These are phyloP conservation scores for Coptotermes formosanus DNA, from an alignment of 1,140 invertebrate genomes.

Conservation along the genomic window DNA sequence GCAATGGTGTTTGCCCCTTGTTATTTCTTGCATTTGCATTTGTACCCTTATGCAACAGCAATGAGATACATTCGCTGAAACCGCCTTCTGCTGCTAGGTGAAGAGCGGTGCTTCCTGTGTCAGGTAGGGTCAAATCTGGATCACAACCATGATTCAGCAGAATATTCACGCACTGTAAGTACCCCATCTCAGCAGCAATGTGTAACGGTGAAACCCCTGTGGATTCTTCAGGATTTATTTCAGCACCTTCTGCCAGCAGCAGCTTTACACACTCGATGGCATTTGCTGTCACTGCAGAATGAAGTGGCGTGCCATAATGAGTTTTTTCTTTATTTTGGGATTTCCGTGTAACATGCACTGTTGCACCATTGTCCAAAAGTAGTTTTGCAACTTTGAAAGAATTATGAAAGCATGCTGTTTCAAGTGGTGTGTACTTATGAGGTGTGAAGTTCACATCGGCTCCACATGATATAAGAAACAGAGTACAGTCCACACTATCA, in stretches of 20 bases:
- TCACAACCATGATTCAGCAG: conserved; percentile 64
- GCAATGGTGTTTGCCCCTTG: conserved; percentile 73
- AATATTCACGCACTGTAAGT: conserved; percentile 64
- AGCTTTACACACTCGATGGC: conserved; percentile 69
- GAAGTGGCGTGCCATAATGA: conserved; percentile 73
- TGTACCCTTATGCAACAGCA: conserved; percentile 71
- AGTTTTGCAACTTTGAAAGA: conserved; percentile 68
- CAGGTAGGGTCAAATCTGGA: conserved; percentile 62
- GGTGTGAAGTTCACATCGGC: conserved; percentile 60
- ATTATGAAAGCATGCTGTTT: conserved; percentile 79
- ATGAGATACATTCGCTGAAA: conserved; percentile 67
- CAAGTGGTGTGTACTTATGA: conserved; percentile 70
- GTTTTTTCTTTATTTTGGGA: conserved; percentile 54
- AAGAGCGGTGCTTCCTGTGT: conserved; percentile 70
- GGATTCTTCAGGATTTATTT: conserved; percentile 65
- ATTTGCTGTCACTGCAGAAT: conserved; percentile 73
- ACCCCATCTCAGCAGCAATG: conserved; percentile 70
- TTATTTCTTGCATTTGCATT: conserved; percentile 68
- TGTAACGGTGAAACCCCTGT: conserved; percentile 75
- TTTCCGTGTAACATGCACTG: conserved; percentile 49
- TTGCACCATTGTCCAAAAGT: conserved; percentile 64
- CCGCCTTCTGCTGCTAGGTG: conserved; percentile 80
- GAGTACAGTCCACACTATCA: conserved; percentile 66
- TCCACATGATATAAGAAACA: conserved; percentile 64
- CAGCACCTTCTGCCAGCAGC: conserved; percentile 65